These are phyloP conservation scores for Idaea dimidiata DNA, from an alignment of 2,888 invertebrate genomes.

Conservation along the genomic window DNA sequence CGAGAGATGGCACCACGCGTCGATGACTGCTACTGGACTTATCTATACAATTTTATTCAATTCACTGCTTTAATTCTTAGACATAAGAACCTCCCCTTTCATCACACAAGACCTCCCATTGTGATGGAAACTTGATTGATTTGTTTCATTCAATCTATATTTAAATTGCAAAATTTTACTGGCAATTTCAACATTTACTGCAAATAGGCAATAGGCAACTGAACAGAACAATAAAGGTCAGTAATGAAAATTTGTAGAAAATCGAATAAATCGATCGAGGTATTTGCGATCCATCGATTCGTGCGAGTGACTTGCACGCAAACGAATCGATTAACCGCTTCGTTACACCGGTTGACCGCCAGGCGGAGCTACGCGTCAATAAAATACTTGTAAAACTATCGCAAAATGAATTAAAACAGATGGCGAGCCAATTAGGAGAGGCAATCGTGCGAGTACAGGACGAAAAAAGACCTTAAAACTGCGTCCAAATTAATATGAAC, in stretches of 20 bases:
- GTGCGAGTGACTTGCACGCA: constrained; percentile 68
- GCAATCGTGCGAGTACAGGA: constrained; percentile 76
- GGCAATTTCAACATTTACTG: constrained; percentile 11
- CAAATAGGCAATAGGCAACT: constrained; percentile 35
- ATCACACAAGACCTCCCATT: constrained; percentile 50
- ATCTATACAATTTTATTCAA: constrained; percentile 43
- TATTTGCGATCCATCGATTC: constrained; percentile 49
- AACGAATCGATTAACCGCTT: constrained; percentile 78
- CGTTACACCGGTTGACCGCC: constrained; percentile 64
- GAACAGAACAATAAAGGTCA: constrained; percentile 46
- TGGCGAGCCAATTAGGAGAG: constrained; percentile 78
- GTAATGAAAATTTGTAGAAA: constrained; percentile 51
- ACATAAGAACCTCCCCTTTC: constrained; percentile 29
- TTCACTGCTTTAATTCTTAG: constrained; percentile 40
- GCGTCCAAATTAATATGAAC: constrained; percentile 39
- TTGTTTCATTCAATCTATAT: constrained; percentile 14
- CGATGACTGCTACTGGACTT: constrained; percentile 64
- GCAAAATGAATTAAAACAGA: constrained; percentile 80
- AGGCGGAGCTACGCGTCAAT: constrained; percentile 79
- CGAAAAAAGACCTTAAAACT: constrained; percentile 65
- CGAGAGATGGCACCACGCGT: constrained; percentile 78
- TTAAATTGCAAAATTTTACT: constrained; percentile 26
- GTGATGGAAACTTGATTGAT: constrained; percentile 36
- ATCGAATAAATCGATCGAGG: constrained; percentile 57
- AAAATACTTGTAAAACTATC: constrained; percentile 81